These are phyloP conservation scores for Erebia palarica DNA, from an alignment of 2,888 invertebrate species.

Conservation along the genomic window DNA sequence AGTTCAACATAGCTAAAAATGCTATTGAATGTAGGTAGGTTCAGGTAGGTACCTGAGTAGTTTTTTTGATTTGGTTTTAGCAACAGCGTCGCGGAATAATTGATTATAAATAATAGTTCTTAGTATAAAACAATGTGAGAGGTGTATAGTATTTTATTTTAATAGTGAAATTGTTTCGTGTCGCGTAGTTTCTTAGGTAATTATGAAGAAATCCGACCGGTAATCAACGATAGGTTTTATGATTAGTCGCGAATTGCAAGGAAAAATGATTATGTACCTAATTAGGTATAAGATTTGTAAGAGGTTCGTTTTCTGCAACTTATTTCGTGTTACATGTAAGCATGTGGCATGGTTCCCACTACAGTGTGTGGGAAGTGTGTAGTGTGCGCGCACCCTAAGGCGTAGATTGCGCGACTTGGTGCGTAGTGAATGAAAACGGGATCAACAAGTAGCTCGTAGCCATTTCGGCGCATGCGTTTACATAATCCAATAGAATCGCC, in stretches of 20 bases:
- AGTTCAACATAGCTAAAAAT: too few relatives aligned
- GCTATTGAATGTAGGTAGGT: too few relatives aligned
- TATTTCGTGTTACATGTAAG: not conserved
- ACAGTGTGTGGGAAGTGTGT: not conserved
- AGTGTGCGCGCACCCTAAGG: constrained; percentile 50
- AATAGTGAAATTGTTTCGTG: not conserved
- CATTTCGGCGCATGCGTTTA: constrained; percentile 58
- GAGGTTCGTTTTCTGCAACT: not conserved
- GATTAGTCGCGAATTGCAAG: not conserved
- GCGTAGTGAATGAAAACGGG: constrained; percentile 73
- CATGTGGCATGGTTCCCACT: constrained; percentile 4
- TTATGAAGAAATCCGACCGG: not conserved
- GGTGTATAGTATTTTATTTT: too few relatives aligned
- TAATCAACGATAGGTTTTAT: not conserved
- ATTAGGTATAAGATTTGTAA: not conserved
- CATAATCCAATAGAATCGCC: constrained; percentile 42
- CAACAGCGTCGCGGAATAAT: too few relatives aligned
- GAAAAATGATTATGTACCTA: not conserved
- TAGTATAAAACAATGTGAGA: too few relatives aligned
- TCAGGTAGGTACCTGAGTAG: too few relatives aligned
- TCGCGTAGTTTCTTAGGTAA: not conserved
- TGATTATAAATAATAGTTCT: too few relatives aligned
- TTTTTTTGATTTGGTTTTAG: too few relatives aligned
- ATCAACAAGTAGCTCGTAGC: constrained; percentile 73
- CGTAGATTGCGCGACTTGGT: constrained; percentile 58